Percentiles rank a stretch among this genome's conserved stretches.
Conservation (phyloP, 37 sponge, comb jelly and placozoan genomes). For the Geodia barretti region DNA sequence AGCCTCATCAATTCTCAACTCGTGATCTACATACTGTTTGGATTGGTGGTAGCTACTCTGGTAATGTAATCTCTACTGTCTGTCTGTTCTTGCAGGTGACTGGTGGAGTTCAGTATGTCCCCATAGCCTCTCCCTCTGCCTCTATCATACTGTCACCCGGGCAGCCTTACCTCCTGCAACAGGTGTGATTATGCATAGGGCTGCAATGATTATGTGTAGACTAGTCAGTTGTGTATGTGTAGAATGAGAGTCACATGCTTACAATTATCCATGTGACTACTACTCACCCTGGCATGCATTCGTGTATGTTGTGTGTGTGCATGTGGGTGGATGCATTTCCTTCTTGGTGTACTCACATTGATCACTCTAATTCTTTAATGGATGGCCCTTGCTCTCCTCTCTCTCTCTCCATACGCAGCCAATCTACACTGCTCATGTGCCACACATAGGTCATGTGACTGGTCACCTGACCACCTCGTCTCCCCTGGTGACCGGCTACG, state of each 20-base stretch:
- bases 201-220: too few relatives aligned
- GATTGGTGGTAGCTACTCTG: too few relatives aligned
- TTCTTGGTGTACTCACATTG: too few relatives aligned
- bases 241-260: background rate
- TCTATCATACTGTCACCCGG: background rate
- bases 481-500: background rate
- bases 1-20: too few relatives aligned
- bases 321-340: too few relatives aligned
- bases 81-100: background rate
- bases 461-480: background rate
- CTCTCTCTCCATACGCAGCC: background rate
- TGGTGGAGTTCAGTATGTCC: slow-evolving; percentile 15
- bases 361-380: background rate
- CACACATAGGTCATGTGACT: background rate
- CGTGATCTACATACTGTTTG: too few relatives aligned
- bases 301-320: too few relatives aligned
- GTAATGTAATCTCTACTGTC: background rate
- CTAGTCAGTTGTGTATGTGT: too few relatives aligned
- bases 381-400: background rate
- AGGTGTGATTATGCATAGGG: background rate
- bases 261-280: background rate
- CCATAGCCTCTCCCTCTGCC: background rate
- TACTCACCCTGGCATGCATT: too few relatives aligned
- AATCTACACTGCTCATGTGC: background rate
- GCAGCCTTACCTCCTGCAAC: background rate